phyloP scores from a whole-genome alignment of 2,888 invertebrate genomes.

The Lochmaea crataegi region DNA sequence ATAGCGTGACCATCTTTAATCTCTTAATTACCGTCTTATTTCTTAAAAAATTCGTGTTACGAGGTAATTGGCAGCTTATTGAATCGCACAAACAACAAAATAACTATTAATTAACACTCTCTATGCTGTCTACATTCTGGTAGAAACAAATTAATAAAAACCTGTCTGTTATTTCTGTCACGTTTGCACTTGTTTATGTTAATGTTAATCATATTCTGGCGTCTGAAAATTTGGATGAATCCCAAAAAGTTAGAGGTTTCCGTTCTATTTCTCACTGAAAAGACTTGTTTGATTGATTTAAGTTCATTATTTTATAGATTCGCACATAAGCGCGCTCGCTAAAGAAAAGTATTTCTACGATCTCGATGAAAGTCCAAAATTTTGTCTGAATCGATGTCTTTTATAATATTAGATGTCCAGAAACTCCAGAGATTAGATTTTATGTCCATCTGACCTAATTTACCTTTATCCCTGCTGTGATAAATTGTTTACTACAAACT shows the following conservation, averaged over 20 bases:
- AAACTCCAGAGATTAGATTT: no score
- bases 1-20: no score
- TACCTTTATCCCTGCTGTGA: no score
- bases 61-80: not conserved
- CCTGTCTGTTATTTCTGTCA: not conserved
- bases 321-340: not conserved
- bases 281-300: not conserved
- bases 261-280: slow-evolving; percentile 1
- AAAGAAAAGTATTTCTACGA: no score
- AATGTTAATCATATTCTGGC: not conserved
- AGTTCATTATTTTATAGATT: not conserved
- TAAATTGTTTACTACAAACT: no score
- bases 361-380: no score
- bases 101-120: not conserved
- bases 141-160: not conserved
- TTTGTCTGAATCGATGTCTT: no score
- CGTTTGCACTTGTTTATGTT: not conserved
- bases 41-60: no score
- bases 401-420: no score
- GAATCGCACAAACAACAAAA: slow-evolving; percentile 1
- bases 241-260: not conserved
- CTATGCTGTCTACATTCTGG: not conserved
- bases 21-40: no score
- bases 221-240: slow-evolving; percentile 1
- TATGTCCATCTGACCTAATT: no score